Evolutionary conservation across 92 coral and sea anemone species (phyloP).

Genomic region (Paramuricea clavata): DNA sequence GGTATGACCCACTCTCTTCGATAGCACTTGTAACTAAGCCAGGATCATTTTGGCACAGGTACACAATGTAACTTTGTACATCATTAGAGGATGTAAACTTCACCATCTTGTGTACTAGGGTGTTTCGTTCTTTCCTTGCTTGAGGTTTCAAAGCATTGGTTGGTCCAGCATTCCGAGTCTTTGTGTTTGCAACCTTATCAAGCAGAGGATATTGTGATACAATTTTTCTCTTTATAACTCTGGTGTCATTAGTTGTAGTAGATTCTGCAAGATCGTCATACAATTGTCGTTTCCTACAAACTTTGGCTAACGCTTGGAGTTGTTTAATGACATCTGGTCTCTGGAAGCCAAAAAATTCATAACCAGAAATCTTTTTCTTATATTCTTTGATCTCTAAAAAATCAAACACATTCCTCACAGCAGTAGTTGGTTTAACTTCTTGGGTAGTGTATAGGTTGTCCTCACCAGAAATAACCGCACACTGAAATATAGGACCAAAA

Average conservation of each 20-base stretch:
- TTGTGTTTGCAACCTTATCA: conserved; percentile 48
- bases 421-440: conserved; percentile 55
- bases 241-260: neutral
- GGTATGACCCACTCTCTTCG: conserved; percentile 52
- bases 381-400: conserved; percentile 5
- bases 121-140: conserved; percentile 49
- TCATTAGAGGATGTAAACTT: conserved; percentile 60
- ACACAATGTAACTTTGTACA: conserved; percentile 48
- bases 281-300: conserved; percentile 14
- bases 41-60: conserved; percentile 51
- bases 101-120: conserved; percentile 46
- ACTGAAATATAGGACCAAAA: conserved; percentile 46
- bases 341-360: conserved; percentile 48
- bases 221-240: conserved; percentile 23
- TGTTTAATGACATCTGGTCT: conserved; percentile 55
- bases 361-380: conserved; percentile 44
- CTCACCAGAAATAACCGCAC: conserved; percentile 22
- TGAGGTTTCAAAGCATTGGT: conserved; percentile 34
- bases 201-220: conserved; percentile 49
- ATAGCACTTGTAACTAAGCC: conserved; percentile 55
- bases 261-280: neutral
- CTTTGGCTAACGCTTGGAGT: conserved; percentile 20
- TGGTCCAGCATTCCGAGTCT: conserved; percentile 58
- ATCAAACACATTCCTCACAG: conserved; percentile 36
- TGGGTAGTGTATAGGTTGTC: conserved; percentile 7